These are phyloP conservation scores for Muscicapa adusta DNA, from an alignment of 2,113 vertebrate species.

Conservation along the genomic window DNA sequence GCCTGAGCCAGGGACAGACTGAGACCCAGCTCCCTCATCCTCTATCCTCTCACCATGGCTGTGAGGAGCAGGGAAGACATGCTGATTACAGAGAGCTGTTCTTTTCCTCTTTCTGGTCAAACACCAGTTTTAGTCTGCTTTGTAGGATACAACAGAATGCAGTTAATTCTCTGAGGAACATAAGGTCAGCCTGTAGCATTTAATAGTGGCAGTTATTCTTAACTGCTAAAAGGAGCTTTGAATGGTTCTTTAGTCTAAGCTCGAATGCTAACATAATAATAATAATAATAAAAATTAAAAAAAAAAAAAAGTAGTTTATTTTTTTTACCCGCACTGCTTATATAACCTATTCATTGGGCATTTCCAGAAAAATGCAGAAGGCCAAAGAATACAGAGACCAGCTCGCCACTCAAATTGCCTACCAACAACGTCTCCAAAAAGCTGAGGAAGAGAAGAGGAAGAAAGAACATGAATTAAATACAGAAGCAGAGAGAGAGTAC, in stretches of 20 bases:
- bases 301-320: too few relatives aligned
- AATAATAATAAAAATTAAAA: too few relatives aligned
- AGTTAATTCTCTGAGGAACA: background rate
- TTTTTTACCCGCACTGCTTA: background rate
- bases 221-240: background rate
- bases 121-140: background rate
- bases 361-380: slow-evolving; percentile 63
- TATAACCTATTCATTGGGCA: background rate
- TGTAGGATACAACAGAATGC: background rate
- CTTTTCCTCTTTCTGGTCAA: background rate
- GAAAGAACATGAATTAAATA: slow-evolving; percentile 59
- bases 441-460: slow-evolving; percentile 64
- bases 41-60: background rate
- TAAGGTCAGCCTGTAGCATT: background rate
- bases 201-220: background rate
- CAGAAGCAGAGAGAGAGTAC: slow-evolving; percentile 57
- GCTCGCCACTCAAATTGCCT: slow-evolving; percentile 77
- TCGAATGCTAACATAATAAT: background rate
- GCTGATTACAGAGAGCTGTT: background rate
- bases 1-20: rapidly evolving
- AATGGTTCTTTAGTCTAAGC: background rate
- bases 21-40: background rate
- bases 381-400: slow-evolving; percentile 71
- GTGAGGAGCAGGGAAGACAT: background rate
- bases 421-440: slow-evolving; percentile 47